Conservation (phyloP, 2,113 vertebrate genomes). For the Brienomyrus longianalis region DNA sequence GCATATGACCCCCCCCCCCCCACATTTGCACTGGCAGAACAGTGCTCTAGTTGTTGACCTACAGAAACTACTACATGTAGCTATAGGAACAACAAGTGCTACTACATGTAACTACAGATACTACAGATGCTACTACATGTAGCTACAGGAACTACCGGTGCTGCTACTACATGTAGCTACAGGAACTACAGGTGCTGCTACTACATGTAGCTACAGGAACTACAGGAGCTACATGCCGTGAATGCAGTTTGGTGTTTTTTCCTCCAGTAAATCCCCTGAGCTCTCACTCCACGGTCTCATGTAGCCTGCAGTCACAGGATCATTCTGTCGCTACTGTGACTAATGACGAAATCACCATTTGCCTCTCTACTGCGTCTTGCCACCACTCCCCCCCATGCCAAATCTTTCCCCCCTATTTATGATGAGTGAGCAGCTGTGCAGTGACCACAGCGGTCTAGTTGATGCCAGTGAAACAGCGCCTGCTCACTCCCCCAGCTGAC, state of each 20-base stretch:
- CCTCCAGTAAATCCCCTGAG: neutral
- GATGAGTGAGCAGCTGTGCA: neutral
- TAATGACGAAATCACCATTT: constrained; percentile 11
- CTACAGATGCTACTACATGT: no score
- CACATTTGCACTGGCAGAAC: neutral
- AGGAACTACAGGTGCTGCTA: no score
- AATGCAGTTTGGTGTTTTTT: neutral
- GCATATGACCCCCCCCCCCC: neutral
- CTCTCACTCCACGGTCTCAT: neutral
- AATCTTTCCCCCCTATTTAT: neutral
- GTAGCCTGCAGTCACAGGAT: neutral
- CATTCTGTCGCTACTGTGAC: neutral
- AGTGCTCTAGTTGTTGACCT: neutral
- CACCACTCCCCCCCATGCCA: neutral
- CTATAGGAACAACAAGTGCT: no score
- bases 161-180: neutral
- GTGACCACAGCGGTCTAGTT: neutral
- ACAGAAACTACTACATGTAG: neutral
- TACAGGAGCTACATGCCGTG: neutral
- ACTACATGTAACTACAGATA: no score
- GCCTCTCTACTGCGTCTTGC: neutral
- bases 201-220: no score
- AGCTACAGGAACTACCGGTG: neutral
- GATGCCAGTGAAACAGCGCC: neutral
- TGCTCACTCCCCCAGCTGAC: neutral